phyloP scores from a whole-genome alignment of 2,888 invertebrate genomes.

The Melipona beecheii region DNA sequence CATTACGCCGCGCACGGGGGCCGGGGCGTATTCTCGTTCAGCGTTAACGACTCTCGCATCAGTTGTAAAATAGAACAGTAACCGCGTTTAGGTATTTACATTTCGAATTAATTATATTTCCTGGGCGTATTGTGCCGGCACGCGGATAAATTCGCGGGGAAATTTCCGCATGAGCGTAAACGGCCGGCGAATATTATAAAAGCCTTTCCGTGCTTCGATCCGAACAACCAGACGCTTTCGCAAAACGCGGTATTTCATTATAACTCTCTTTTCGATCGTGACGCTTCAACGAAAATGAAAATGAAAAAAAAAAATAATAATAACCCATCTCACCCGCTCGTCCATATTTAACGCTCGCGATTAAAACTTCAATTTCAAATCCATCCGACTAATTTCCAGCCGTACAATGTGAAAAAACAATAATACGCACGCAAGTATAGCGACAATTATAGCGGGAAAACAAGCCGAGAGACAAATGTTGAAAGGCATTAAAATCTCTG shows the following conservation, averaged over 20 bases:
- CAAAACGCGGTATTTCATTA: not conserved
- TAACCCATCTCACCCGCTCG: not conserved
- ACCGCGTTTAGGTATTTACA: conserved; percentile 25
- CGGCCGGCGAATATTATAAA: not conserved
- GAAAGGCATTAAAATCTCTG: conserved; percentile 4
- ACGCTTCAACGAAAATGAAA: not conserved
- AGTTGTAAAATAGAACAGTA: conserved; percentile 4
- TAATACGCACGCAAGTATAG: not conserved
- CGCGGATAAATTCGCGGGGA: not conserved
- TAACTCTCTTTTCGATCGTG: not conserved
- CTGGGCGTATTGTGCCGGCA: not conserved
- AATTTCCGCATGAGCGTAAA: not conserved
- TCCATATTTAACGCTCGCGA: not conserved
- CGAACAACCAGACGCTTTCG: conserved; percentile 1
- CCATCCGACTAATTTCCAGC: not conserved
- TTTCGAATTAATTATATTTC: conserved; percentile 18
- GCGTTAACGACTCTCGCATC: conserved; percentile 9
- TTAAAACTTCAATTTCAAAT: conserved; percentile 1
- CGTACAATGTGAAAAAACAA: not conserved
- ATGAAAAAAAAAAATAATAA: too few species aligned
- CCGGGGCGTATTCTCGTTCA: not conserved
- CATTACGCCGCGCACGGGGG: not conserved
- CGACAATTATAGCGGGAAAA: not conserved
- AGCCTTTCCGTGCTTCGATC: conserved; percentile 2
- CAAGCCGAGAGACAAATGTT: not conserved